These are phyloP conservation scores for Hymenopus coronatus DNA, from an alignment of 2,888 invertebrate genomes.

Conservation along the genomic window DNA sequence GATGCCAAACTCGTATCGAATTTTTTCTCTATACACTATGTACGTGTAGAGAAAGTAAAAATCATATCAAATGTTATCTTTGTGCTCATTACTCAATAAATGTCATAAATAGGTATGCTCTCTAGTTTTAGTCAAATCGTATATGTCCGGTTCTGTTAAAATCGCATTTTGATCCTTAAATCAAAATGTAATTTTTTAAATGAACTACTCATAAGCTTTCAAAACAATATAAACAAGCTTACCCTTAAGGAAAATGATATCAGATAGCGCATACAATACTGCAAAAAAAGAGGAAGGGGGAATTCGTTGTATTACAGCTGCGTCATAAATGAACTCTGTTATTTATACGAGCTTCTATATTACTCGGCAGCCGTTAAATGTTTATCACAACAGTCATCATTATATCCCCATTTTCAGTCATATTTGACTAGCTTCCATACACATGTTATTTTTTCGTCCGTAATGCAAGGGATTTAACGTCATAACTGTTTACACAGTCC, in stretches of 20 bases:
- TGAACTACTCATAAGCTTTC: too few species aligned
- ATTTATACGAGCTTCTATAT: background rate
- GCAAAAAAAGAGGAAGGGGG: background rate
- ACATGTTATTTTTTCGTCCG: background rate
- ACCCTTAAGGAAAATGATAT: background rate
- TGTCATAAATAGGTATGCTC: too few species aligned
- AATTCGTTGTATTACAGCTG: background rate
- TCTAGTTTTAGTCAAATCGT: too few species aligned
- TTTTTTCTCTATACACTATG: too few species aligned
- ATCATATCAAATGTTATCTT: too few species aligned
- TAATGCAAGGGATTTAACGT: background rate
- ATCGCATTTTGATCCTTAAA: too few species aligned
- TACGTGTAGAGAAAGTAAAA: too few species aligned
- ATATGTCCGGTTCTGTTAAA: too few species aligned
- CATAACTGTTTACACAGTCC: background rate
- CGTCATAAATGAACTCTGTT: background rate
- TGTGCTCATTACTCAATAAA: too few species aligned
- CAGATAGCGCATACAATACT: background rate
- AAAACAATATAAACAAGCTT: too few species aligned
- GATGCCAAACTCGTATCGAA: too few species aligned
- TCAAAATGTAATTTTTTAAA: too few species aligned
- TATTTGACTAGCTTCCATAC: background rate
- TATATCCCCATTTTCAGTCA: background rate
- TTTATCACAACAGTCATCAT: background rate
- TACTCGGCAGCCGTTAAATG: background rate